Conservation (phyloP, 2,113 vertebrate species). For the Motacilla alba region DNA sequence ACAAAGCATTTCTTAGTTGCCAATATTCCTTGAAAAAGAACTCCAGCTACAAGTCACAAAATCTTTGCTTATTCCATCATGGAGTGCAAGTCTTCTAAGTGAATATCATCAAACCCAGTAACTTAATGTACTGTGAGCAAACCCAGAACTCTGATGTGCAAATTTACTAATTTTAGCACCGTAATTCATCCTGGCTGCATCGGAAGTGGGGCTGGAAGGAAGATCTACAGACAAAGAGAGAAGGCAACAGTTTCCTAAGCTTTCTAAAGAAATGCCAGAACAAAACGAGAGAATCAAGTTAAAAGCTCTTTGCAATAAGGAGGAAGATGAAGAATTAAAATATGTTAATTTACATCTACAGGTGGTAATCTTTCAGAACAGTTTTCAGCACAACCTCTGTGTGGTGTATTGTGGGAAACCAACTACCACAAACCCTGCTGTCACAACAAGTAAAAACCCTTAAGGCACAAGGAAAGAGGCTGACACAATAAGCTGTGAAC, state of each 20-base stretch:
- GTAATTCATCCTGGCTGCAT: not conserved
- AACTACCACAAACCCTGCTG: not conserved
- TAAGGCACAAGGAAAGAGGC: not conserved
- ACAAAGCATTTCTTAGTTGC: not conserved
- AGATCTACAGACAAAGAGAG: not conserved
- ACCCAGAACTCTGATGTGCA: not conserved
- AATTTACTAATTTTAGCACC: not conserved
- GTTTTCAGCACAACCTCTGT: not conserved
- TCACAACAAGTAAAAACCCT: not conserved
- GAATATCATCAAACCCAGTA: not conserved
- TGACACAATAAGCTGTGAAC: not conserved
- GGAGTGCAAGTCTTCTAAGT: not conserved
- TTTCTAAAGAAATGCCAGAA: not conserved
- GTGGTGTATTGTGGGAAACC: not conserved
- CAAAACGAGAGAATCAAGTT: not conserved
- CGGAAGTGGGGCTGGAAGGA: not conserved
- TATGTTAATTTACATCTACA: not conserved
- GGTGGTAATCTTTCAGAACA: not conserved
- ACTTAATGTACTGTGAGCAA: not conserved
- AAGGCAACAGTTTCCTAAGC: not conserved
- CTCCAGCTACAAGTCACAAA: not conserved
- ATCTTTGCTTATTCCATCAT: not conserved
- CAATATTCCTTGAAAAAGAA: not conserved
- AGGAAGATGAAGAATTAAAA: not conserved
- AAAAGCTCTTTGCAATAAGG: not conserved